These are phyloP conservation scores for Orchesella flavescens DNA, from an alignment of 2,888 invertebrate genomes.

Conservation along the genomic window DNA sequence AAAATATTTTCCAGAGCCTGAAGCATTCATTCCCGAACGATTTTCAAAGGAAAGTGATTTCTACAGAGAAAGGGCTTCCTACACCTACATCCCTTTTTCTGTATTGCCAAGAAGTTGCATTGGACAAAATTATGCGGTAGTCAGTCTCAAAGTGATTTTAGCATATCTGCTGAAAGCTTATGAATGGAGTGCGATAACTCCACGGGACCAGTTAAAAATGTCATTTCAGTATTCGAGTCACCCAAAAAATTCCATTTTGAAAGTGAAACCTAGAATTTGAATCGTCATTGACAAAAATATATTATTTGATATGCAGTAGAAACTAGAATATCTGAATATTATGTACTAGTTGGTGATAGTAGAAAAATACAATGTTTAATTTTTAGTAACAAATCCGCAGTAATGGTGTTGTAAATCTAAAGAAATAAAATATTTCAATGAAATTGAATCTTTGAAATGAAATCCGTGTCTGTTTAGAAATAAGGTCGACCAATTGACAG, in stretches of 20 bases:
- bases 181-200: background rate
- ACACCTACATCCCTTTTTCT: background rate
- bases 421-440: too few species aligned
- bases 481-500: too few species aligned
- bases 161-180: background rate
- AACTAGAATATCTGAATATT: too few species aligned
- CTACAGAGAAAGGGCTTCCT: background rate
- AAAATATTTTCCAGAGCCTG: background rate
- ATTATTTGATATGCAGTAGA: too few species aligned
- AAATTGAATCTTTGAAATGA: too few species aligned
- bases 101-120: slow-evolving; percentile 4
- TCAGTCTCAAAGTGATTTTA: background rate
- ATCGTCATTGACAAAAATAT: too few species aligned
- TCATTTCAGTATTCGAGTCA: background rate
- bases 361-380: too few species aligned
- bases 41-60: background rate
- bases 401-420: too few species aligned
- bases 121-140: background rate
- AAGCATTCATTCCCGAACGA: background rate
- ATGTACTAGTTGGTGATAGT: too few species aligned
- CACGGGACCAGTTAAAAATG: background rate
- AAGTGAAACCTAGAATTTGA: background rate
- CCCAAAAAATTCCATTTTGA: background rate
- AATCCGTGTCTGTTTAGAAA: too few species aligned
- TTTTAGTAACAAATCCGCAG: too few species aligned